Percentiles rank a stretch among this genome's conserved stretches.
These are phyloP conservation scores for Geotrupes spiniger DNA, from an alignment of 2,888 invertebrate species.

Conservation along the genomic window DNA sequence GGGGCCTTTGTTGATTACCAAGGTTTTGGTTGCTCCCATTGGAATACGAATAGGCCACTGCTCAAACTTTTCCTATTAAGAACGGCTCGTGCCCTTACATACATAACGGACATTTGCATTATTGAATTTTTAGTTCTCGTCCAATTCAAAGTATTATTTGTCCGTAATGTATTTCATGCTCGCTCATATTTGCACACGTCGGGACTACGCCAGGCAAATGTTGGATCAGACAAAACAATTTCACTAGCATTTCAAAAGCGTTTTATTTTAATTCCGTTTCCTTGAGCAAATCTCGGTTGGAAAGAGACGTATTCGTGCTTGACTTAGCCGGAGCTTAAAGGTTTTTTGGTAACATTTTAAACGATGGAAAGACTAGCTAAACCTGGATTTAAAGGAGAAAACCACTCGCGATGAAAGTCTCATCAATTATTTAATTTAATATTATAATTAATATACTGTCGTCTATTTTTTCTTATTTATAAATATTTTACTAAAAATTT, in stretches of 20 bases:
- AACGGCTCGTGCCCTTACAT: constrained; percentile 44
- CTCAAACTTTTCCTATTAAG: constrained; percentile 47
- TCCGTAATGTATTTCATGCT: constrained; percentile 8
- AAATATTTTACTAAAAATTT: too few species aligned
- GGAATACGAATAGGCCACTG: constrained; percentile 46
- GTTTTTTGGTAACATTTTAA: constrained; percentile 36
- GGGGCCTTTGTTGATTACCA: constrained; percentile 44
- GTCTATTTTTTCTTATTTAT: too few species aligned
- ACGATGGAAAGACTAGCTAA: constrained; percentile 31
- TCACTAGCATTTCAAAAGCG: not conserved
- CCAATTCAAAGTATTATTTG: constrained; percentile 24
- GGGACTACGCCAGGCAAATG: too few species aligned
- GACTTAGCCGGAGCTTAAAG: constrained; percentile 33
- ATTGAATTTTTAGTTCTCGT: constrained; percentile 39
- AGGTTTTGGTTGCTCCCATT: constrained; percentile 41
- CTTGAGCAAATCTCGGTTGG: constrained; percentile 23
- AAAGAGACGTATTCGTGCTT: constrained; percentile 33
- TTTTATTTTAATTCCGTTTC: constrained; percentile 28
- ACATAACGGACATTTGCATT: constrained; percentile 47
- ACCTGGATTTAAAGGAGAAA: constrained; percentile 33
- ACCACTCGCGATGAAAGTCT: too few species aligned
- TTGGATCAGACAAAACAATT: too few species aligned
- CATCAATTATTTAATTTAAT: too few species aligned
- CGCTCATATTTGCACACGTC: too few species aligned
- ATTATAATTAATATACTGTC: too few species aligned